phyloP scores from a whole-genome alignment of 2,797 vertebrate genomes.

The Threskiornis aethiopicus region DNA sequence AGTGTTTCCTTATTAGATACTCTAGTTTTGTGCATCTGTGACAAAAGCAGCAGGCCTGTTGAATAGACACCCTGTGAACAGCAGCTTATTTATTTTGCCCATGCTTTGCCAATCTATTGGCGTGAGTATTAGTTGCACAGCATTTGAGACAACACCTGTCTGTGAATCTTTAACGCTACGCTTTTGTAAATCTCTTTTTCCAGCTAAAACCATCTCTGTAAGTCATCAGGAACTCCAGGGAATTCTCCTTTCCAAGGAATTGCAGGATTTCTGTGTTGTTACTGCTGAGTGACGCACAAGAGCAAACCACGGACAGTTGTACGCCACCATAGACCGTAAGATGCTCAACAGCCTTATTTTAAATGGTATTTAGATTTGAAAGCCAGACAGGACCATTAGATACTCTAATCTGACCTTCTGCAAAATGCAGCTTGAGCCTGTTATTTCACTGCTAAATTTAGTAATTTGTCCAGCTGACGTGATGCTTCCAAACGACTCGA shows the following conservation, averaged over 20 bases:
- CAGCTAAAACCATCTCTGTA: not conserved
- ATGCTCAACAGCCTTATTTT: not conserved
- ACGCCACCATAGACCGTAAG: rapidly evolving
- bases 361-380: not conserved
- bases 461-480: not conserved
- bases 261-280: not conserved
- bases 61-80: not conserved
- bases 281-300: not conserved
- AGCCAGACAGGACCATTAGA: not conserved
- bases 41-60: not conserved
- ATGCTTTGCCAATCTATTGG: not conserved
- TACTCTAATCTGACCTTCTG: not conserved
- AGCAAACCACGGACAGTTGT: not conserved
- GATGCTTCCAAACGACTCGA: not conserved
- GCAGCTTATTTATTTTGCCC: not conserved
- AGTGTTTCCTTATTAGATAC: not conserved
- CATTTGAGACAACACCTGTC: not conserved
- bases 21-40: not conserved
- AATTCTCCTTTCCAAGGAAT: not conserved
- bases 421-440: not conserved
- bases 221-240: not conserved
- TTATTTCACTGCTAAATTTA: not conserved
- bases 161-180: rapidly evolving
- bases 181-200: not conserved
- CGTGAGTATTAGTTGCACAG: rapidly evolving